A percentile compares a stretch with the other conserved stretches of the same genome.
Conservation (phyloP, 2,797 vertebrate genomes). For the Vespertilio murinus region DNA sequence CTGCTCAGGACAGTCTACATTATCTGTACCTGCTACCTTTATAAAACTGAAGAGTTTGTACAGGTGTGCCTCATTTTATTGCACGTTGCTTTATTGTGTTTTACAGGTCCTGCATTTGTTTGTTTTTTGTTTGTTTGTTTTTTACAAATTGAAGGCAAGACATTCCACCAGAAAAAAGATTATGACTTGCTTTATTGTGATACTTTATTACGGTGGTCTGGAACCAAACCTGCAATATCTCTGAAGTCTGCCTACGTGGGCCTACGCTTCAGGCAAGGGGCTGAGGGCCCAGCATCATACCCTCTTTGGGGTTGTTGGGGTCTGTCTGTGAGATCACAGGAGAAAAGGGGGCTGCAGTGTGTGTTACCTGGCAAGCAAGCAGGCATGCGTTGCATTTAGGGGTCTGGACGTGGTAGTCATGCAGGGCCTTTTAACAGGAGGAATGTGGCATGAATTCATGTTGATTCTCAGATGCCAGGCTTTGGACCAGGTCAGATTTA, state of each 20-base stretch:
- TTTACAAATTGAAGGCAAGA: neutral
- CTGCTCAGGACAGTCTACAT: neutral
- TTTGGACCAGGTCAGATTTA: neutral
- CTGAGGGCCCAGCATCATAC: neutral
- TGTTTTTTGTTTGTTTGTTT: too few species aligned
- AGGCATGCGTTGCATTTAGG: accelerated
- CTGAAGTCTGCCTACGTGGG: neutral
- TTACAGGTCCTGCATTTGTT: neutral
- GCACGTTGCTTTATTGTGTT: neutral
- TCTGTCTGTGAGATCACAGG: neutral
- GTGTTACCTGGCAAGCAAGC: neutral
- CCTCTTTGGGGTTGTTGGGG: too few species aligned
- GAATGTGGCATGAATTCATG: neutral
- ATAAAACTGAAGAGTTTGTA: neutral
- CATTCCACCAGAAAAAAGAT: neutral
- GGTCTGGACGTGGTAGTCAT: neutral
- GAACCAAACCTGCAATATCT: neutral
- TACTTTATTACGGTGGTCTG: neutral
- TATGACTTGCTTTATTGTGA: neutral
- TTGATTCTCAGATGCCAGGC: neutral
- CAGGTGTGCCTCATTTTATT: neutral
- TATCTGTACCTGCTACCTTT: neutral
- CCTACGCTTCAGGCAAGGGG: neutral
- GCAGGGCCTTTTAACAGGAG: neutral
- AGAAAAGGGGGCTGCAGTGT: neutral